phyloP scores from a whole-genome alignment of 2,888 invertebrate species.

The Orthosia gracilis region DNA sequence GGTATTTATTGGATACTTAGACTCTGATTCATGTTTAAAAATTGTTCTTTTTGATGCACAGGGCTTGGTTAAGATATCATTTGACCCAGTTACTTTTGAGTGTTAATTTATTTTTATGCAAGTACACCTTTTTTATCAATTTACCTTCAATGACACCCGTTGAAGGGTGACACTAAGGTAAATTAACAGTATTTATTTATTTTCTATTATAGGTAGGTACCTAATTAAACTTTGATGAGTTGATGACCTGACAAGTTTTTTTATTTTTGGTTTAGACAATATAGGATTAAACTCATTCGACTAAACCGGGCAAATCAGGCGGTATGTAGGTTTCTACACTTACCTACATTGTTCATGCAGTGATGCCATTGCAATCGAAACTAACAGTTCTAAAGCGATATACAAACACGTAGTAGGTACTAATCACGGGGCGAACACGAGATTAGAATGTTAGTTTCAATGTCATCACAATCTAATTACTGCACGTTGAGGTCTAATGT shows the following conservation, averaged over 20 bases:
- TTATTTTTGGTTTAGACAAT: not conserved
- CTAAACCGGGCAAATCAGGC: not conserved
- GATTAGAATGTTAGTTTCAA: slow-evolving; percentile 38
- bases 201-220: not conserved
- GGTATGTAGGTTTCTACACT: not conserved
- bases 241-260: not conserved
- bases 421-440: slow-evolving; percentile 43
- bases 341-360: not conserved
- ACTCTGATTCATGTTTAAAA: not conserved
- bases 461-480: slow-evolving; percentile 37
- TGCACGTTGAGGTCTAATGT: slow-evolving; percentile 4
- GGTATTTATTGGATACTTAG: too few relatives aligned
- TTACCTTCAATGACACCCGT: not conserved
- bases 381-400: not conserved
- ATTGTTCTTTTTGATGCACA: not conserved
- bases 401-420: slow-evolving; percentile 2
- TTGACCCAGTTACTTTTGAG: not conserved
- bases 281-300: not conserved
- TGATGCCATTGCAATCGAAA: not conserved
- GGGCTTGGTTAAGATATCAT: not conserved
- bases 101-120: not conserved
- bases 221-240: not conserved
- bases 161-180: too few relatives aligned
- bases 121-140: not conserved
- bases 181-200: not conserved